Conservation (phyloP, 2,888 invertebrate genomes). For the Drosophila trichaetosa region DNA sequence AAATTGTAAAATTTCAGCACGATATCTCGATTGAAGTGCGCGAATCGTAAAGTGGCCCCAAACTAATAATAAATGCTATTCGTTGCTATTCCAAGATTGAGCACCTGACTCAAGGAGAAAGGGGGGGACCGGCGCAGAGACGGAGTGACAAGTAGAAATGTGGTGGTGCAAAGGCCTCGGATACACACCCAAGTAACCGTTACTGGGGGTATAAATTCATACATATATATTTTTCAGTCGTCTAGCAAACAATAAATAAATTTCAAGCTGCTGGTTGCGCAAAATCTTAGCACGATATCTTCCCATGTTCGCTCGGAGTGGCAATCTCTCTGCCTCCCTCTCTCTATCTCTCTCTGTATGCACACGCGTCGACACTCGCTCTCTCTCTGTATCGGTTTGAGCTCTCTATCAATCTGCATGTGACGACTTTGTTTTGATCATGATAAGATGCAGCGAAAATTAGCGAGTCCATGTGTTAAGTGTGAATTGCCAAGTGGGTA, state of each 20-base stretch:
- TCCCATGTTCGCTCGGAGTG: conserved; percentile 29
- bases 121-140: not conserved
- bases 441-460: conserved; percentile 69
- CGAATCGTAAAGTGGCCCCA: conserved; percentile 59
- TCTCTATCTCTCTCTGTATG: conserved; percentile 4
- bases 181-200: conserved; percentile 17
- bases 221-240: conserved; percentile 21
- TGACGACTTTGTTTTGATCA: conserved; percentile 34
- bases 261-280: conserved; percentile 71
- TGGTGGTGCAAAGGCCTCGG: conserved; percentile 36
- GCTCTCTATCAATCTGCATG: not conserved
- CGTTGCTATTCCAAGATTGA: conserved; percentile 34
- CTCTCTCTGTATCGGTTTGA: not conserved
- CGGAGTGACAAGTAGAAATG: not conserved
- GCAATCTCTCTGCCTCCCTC: conserved; percentile 10
- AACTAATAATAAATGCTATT: conserved; percentile 31
- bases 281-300: conserved; percentile 74
- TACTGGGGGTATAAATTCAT: conserved; percentile 14
- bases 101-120: not conserved
- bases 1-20: conserved; percentile 74
- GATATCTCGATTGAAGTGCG: conserved; percentile 62
- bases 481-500: conserved; percentile 76
- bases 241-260: conserved; percentile 59
- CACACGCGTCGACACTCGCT: conserved; percentile 9
- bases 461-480: conserved; percentile 74